These are phyloP conservation scores for Promerops cafer DNA, from an alignment of 2,113 vertebrate species.

Conservation along the genomic window DNA sequence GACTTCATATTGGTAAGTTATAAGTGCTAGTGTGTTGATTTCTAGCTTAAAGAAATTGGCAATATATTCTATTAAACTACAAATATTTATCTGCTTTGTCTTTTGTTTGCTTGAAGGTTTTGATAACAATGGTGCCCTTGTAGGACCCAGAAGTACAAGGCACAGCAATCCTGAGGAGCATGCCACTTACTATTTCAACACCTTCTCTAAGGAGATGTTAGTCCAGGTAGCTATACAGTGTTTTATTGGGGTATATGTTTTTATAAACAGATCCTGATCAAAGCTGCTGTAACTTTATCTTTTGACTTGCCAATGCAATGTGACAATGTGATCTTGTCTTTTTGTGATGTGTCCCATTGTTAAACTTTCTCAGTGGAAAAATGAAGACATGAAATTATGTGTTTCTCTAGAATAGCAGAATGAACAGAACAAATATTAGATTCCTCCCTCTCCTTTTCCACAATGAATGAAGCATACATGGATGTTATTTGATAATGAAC, in stretches of 20 bases:
- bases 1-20: conserved; percentile 85
- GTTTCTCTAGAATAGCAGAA: neutral
- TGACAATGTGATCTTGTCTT: neutral
- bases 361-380: neutral
- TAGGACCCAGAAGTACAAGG: conserved; percentile 93
- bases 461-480: neutral
- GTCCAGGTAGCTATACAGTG: conserved; percentile 80
- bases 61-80: neutral
- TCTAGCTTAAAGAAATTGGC: conserved; percentile 52
- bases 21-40: conserved; percentile 49
- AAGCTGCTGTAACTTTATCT: neutral
- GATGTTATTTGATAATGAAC: neutral
- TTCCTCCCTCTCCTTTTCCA: neutral
- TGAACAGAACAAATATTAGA: neutral
- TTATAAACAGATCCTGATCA: neutral
- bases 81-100: conserved; percentile 29
- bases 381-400: neutral
- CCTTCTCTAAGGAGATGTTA: conserved; percentile 94
- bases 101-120: conserved; percentile 82
- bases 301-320: neutral
- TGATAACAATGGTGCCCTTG: conserved; percentile 90
- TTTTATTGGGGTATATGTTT: neutral
- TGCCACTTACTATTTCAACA: conserved; percentile 92
- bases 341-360: neutral
- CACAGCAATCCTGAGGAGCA: conserved; percentile 96